Percentiles rank a stretch among this genome's conserved stretches.
These are phyloP conservation scores for Hemitrygon akajei DNA, from an alignment of 2,797 vertebrate genomes.

Conservation along the genomic window DNA sequence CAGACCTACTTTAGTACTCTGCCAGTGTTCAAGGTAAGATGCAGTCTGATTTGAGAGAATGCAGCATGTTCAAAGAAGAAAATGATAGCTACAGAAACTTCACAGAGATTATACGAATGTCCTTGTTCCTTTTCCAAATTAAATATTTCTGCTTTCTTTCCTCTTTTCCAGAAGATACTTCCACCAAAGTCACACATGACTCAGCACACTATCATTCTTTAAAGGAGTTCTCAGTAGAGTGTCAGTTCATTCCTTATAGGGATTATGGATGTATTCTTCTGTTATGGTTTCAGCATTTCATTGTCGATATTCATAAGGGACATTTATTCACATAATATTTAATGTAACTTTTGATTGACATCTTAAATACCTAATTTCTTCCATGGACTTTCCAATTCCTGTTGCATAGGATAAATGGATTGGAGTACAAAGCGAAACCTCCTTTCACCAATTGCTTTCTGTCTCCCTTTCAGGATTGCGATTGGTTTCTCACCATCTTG, in stretches of 20 bases:
- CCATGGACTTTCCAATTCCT: neutral
- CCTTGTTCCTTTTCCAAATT: neutral
- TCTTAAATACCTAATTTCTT: neutral
- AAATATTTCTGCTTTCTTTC: neutral
- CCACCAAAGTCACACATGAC: neutral
- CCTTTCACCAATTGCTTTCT: neutral
- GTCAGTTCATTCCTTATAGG: neutral
- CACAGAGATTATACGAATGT: neutral
- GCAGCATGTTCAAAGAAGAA: neutral
- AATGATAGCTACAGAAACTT: neutral
- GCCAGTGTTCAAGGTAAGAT: no score
- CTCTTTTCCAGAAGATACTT: neutral
- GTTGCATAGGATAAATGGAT: neutral
- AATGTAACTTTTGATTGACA: neutral
- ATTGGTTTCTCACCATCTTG: neutral
- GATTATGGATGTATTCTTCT: neutral
- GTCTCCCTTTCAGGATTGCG: neutral
- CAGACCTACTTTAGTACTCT: no score
- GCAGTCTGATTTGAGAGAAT: no score
- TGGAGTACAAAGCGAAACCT: neutral
- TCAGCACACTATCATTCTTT: no score
- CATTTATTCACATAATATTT: neutral
- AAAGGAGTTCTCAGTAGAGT: neutral
- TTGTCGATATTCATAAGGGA: neutral
- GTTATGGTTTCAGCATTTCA: neutral